phyloP scores from a whole-genome alignment of 2,113 vertebrate species.

The Numida meleagris region DNA sequence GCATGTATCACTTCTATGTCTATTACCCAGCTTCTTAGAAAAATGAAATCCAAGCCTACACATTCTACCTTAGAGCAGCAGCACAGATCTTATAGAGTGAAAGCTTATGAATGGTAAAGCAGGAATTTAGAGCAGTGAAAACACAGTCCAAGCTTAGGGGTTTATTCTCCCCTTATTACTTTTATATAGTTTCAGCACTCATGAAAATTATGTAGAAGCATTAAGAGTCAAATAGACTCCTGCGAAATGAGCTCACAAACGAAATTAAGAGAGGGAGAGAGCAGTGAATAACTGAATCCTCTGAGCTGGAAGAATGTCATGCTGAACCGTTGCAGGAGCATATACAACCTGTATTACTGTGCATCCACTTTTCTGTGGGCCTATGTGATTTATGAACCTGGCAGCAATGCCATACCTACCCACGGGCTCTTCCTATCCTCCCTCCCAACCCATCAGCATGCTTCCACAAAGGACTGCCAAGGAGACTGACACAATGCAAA shows the following conservation, averaged over 20 bases:
- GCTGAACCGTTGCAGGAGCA: background rate
- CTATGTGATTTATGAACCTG: slow-evolving; percentile 28
- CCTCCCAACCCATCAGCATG: background rate
- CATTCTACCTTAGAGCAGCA: slow-evolving; percentile 35
- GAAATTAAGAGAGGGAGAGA: slow-evolving; percentile 13
- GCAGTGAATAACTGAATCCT: background rate
- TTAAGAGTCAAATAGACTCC: slow-evolving; percentile 1
- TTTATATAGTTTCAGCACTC: background rate
- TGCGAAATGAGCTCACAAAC: slow-evolving; percentile 26
- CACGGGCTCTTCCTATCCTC: slow-evolving; percentile 38
- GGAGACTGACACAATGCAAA: slow-evolving; percentile 43
- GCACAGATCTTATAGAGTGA: background rate
- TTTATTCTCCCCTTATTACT: background rate
- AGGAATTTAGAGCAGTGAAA: slow-evolving; percentile 21
- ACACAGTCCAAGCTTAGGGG: slow-evolving; percentile 9
- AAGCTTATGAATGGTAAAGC: slow-evolving; percentile 4
- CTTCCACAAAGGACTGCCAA: slow-evolving; percentile 22
- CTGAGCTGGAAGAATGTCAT: background rate
- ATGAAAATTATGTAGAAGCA: background rate
- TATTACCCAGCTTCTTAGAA: slow-evolving; percentile 29
- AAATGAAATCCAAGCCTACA: slow-evolving; percentile 43
- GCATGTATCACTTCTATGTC: background rate
- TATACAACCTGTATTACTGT: background rate
- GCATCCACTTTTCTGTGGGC: background rate
- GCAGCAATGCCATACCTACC: background rate